Evolutionary conservation across 2,113 vertebrate genomes (phyloP), one percentile per base, ranked within the genome.

Genomic region (Macaca mulatta): DNA sequence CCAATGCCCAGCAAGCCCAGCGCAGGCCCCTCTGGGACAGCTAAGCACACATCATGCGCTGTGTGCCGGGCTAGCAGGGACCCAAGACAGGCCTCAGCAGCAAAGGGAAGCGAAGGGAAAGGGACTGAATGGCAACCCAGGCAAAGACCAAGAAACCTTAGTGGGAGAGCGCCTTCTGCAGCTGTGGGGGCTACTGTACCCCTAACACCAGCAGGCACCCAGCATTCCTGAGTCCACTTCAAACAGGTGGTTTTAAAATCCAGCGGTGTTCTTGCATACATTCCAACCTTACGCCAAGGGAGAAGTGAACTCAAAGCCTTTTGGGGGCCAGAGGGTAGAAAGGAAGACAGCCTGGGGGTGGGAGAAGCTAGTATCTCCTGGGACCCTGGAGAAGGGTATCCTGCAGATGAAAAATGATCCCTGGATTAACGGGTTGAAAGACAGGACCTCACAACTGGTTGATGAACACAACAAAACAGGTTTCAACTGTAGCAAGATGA

Each of bases 51-150:
- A 35, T 10, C 1, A 0, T 0, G 13, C 5, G 6, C 35, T n/a
- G 4, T 61, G n/a, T 6, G 35, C 79, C 16, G 38, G 77, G 25
- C 69, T 20, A 8, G 23, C 69, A 77, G 18, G 81, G 22, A 14
- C 57, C 11, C 0, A 1, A 57, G 35, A 32, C 0, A 5, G 25
- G 40, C 23, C 50, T 75, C 10, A 5, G 48, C 6, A 55, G 25
- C 5, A 4, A 96, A 61, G 74, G 61, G 45, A 87, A 59, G 0
- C 0, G 61, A n/a, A 72, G 22, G 18, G 61, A n/a, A 72, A 17
- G 18, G 20, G 17, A 48, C 40, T 5, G 8, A 22, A 74, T 0
- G 9, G 30, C 23, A 45, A 40, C 81, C 35, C 57, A 40, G 10
- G 5, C 77, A 72, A 80, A 50, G 69, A 52, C 35, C 75, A 9